Evolutionary conservation across 30 jellyfish, hydroid and myxozoan species (phyloP), one percentile per base, ranked within the genome.

Genomic region (Cassiopea andromeda): DNA sequence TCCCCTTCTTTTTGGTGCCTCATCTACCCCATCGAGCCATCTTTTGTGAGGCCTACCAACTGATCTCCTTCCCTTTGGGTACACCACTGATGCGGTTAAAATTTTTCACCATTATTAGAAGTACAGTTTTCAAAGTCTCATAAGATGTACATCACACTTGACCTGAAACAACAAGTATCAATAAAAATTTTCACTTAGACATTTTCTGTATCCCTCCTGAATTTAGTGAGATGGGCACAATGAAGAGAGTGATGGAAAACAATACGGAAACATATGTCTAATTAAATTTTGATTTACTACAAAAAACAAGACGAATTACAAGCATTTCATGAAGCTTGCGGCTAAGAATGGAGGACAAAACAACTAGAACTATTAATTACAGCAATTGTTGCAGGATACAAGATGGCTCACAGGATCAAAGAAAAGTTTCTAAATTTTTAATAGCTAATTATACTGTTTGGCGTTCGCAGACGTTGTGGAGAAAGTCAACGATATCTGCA

Each of bases 181-280:
- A 58, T 58, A 58, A 58, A 14, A 14, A 14, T 58, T 14, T 58
- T 58, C 14, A 58, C 14, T 7, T 58, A 58, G 68, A 7, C 14
- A 6, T 7, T 58, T 2, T 57, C 9, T 43, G 70, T 27, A 16
- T 45, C n/a, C 89, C 89, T 81, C 89, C 89, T 81, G 89, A 67
- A 81, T 12, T 19, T 2, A 14, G 17, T 47, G n/a, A 18, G 17
- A 17, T 12, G n/a, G 69, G 64, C n/a, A 81, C 80, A 67, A 81
- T 19, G 57, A 74, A 48, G 69, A 57, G 48, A 10, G 16, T 27
- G 44, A 15, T 27, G 45, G n/a, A 18, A 81, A 43, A 71, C 93
- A 85, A 85, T 72, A 76, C 60, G 93, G 93, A 75, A 85, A 76
- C 93, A 85, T 75, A 85, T 85, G 93, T 69, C 64, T 59, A 75